A percentile compares a stretch with the other conserved stretches of the same genome.
Evolutionary conservation across 1,140 invertebrate genomes (phyloP).

Genomic region (Metaphire vulgaris): DNA sequence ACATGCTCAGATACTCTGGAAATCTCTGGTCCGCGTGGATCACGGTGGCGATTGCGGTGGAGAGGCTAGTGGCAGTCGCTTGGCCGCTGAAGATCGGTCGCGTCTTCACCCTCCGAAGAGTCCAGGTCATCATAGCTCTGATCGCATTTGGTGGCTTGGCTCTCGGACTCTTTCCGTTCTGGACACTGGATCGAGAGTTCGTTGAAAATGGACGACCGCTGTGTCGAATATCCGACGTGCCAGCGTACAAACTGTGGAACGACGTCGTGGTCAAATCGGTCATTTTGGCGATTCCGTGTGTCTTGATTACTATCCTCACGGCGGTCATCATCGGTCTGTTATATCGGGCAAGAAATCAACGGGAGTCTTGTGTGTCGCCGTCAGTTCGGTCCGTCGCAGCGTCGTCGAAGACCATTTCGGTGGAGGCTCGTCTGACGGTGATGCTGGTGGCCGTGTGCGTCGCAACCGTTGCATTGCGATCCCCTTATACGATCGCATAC

Average conservation of each 20-base stretch:
- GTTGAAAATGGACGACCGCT: neutral
- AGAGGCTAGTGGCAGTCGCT: constrained; percentile 26
- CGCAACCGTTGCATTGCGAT: constrained; percentile 7
- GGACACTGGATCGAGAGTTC: constrained; percentile 10
- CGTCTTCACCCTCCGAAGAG: constrained; percentile 7
- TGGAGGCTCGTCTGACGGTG: constrained; percentile 12
- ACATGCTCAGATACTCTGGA: constrained; percentile 8
- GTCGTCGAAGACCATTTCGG: too few relatives aligned
- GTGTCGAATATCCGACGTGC: neutral
- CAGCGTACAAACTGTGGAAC: neutral
- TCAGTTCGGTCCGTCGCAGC: too few relatives aligned
- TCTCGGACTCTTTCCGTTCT: constrained; percentile 12
- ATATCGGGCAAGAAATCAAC: too few relatives aligned
- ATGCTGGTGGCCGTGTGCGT: constrained; percentile 25
- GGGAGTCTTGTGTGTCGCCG: too few relatives aligned
- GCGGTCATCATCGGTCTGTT: too few relatives aligned
- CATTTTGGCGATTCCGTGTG: too few relatives aligned
- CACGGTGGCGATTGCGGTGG: constrained; percentile 25
- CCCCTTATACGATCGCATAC: constrained; percentile 19
- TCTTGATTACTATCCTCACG: too few relatives aligned
- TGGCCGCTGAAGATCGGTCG: constrained; percentile 9
- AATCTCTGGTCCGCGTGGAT: constrained; percentile 26
- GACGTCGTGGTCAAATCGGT: too few relatives aligned
- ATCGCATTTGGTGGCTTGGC: neutral
- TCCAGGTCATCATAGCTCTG: constrained; percentile 6